Evolutionary conservation across 2,113 vertebrate species (phyloP).

Genomic region (Dasyurus viverrinus): DNA sequence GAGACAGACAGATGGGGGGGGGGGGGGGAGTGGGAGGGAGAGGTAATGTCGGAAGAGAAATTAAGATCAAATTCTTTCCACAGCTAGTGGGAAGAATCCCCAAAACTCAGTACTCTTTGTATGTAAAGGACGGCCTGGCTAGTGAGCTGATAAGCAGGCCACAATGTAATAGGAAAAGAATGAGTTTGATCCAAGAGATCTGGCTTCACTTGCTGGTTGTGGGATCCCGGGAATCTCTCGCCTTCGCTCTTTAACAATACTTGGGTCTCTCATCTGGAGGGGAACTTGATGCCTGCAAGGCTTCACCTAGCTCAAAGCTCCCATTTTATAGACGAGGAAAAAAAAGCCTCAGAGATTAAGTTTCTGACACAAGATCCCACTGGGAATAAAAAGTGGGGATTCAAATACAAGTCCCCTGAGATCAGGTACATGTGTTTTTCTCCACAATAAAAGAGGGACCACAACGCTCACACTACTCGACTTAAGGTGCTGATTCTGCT

Average conservation of each 20-base stretch:
- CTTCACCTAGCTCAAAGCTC: neutral
- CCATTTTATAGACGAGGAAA: neutral
- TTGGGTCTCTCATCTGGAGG: neutral
- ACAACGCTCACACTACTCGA: neutral
- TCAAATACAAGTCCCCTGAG: neutral
- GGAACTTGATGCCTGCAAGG: neutral
- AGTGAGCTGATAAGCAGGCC: neutral
- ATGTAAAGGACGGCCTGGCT: neutral
- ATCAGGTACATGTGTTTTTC: neutral
- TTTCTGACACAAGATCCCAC: neutral
- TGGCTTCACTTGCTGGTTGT: neutral
- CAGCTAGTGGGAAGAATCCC: slow-evolving; percentile 55
- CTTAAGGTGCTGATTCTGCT: neutral
- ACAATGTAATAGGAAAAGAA: neutral
- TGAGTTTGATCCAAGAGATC: neutral
- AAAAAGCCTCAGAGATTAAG: neutral
- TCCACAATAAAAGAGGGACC: neutral
- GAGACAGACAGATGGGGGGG: neutral
- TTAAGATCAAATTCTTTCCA: slow-evolving; percentile 73
- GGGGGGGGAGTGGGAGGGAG: neutral
- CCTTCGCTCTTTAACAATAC: neutral
- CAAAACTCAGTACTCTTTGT: slow-evolving; percentile 72
- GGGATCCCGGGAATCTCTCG: neutral
- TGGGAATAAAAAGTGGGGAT: neutral
- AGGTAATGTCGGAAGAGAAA: slow-evolving; percentile 2